Conservation (phyloP, 2,113 vertebrate species). For the Prietella phreatophila region DNA sequence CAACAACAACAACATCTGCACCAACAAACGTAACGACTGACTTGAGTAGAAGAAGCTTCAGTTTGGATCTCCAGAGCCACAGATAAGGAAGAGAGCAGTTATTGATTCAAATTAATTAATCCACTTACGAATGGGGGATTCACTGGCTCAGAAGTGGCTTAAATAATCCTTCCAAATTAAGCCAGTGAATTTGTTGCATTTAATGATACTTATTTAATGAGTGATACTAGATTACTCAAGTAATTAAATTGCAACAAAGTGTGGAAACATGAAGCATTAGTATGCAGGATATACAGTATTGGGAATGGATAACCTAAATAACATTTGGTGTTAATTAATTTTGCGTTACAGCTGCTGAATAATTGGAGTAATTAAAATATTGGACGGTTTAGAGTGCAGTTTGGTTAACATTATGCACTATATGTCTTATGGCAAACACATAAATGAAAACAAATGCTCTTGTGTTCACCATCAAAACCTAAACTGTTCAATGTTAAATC, state of each 20-base stretch:
- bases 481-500: neutral
- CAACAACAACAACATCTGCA: constrained; percentile 37
- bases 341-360: constrained; percentile 62
- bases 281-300: constrained; percentile 68
- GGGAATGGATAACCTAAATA: constrained; percentile 76
- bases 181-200: constrained; percentile 74
- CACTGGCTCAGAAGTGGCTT: constrained; percentile 68
- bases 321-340: constrained; percentile 73
- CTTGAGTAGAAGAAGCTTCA: constrained; percentile 45
- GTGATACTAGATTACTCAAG: constrained; percentile 49
- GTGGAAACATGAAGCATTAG: constrained; percentile 73
- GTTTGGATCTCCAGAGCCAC: constrained; percentile 60
- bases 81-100: constrained; percentile 70
- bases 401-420: neutral
- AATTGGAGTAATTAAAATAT: constrained; percentile 16
- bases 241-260: constrained; percentile 76
- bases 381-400: constrained; percentile 20
- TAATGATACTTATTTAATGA: constrained; percentile 68
- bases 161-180: constrained; percentile 76
- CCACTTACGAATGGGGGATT: constrained; percentile 72
- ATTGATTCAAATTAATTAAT: constrained; percentile 82
- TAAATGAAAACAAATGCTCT: neutral
- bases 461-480: neutral
- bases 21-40: neutral
- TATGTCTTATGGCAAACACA: neutral